Conservation (phyloP, 2,113 vertebrate genomes). For the Nibea coibor region DNA sequence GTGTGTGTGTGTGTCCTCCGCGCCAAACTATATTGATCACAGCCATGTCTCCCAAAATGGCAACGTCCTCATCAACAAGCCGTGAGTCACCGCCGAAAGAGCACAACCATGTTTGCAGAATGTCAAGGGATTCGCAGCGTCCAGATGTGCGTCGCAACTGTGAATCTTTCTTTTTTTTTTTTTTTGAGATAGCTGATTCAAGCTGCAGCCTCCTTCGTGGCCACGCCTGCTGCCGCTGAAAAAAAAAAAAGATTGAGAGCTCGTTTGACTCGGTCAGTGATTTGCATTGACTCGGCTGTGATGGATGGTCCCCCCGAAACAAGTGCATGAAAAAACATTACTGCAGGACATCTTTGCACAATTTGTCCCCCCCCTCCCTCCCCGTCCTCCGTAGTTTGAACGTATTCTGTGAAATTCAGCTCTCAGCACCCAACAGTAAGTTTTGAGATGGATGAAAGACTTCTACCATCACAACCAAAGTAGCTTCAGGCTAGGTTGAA, state of each 20-base stretch:
- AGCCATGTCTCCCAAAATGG: slow-evolving; percentile 35
- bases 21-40: slow-evolving; percentile 11
- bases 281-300: slow-evolving; percentile 63
- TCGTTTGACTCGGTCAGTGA: slow-evolving; percentile 56
- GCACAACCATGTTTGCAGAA: slow-evolving; percentile 39
- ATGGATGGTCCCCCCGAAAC: slow-evolving; percentile 57
- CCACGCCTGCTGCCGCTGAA: slow-evolving; percentile 20
- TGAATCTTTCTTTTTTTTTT: slow-evolving; percentile 25
- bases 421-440: slow-evolving; percentile 45
- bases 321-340: slow-evolving; percentile 53
- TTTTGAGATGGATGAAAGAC: slow-evolving; percentile 62
- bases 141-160: slow-evolving; percentile 54
- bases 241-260: slow-evolving; percentile 32
- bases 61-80: slow-evolving; percentile 43
- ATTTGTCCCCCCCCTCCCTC: slow-evolving; percentile 48
- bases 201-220: slow-evolving; percentile 26
- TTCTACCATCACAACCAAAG: slow-evolving; percentile 49
- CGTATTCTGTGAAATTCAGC: slow-evolving; percentile 48
- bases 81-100: slow-evolving; percentile 16
- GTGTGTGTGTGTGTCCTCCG: neutral
- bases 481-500: slow-evolving; percentile 62
- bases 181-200: slow-evolving; percentile 44
- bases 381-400: slow-evolving; percentile 46
- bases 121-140: slow-evolving; percentile 28
- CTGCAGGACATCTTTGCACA: slow-evolving; percentile 66